Conservation (phyloP, 30 jellyfish, hydroid and myxozoan species). For the Pseudorhiza aurosa region DNA sequence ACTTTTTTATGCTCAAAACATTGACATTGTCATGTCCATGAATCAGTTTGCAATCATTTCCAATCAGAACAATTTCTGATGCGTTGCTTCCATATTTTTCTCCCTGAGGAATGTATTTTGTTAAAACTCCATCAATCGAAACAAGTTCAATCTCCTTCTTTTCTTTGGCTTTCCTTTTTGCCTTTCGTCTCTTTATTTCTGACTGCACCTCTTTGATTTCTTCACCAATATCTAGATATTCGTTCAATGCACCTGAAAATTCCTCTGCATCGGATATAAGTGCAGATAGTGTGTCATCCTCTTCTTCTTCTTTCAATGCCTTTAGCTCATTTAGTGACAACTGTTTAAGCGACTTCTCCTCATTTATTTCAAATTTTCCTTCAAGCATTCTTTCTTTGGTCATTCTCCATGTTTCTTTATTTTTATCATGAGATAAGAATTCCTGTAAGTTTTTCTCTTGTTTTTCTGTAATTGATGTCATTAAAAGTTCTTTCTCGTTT, state of each 20-base stretch:
- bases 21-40: too few species aligned
- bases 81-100: too few species aligned
- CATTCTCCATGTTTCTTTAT: too few species aligned
- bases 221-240: constrained; percentile 2
- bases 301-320: constrained; percentile 13
- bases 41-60: too few species aligned
- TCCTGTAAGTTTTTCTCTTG: constrained; percentile 1
- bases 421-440: background rate
- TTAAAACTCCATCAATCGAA: too few species aligned
- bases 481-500: background rate
- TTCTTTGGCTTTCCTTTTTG: background rate
- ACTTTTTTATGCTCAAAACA: too few species aligned
- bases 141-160: background rate
- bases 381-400: too few species aligned
- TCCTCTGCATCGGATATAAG: constrained; percentile 32
- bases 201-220: constrained; percentile 34
- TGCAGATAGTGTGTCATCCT: background rate
- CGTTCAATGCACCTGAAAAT: constrained; percentile 7
- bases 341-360: background rate
- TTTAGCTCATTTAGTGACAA: background rate
- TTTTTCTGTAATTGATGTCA: background rate
- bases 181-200: constrained; percentile 5
- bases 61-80: too few species aligned
- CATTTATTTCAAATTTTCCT: too few species aligned
- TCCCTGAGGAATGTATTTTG: too few species aligned